Percentiles rank a stretch among this genome's conserved stretches.
Conservation (phyloP, 2,888 invertebrate genomes). For the Hesperia comma region DNA sequence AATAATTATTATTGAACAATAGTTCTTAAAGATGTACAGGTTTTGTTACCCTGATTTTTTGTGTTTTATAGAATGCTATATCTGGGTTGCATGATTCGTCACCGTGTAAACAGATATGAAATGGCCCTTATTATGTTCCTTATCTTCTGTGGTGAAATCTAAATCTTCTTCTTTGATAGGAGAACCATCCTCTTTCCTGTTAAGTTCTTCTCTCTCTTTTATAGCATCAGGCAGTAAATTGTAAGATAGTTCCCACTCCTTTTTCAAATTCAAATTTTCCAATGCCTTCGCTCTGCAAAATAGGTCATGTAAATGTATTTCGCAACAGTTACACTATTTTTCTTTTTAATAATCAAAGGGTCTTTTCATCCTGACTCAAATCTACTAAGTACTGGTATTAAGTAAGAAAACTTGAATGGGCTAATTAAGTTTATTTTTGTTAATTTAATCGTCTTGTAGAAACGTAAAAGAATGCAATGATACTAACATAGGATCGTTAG, state of each 20-base stretch:
- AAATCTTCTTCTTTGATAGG: neutral
- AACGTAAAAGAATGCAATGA: no score
- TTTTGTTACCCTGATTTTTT: neutral
- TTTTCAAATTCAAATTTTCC: constrained; percentile 62
- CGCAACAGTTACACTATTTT: no score
- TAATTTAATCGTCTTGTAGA: neutral
- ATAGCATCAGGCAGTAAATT: constrained; percentile 55
- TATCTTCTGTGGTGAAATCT: neutral
- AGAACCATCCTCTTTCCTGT: constrained; percentile 12
- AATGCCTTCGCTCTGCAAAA: constrained; percentile 61
- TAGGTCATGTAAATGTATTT: neutral
- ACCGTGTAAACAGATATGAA: constrained; percentile 61
- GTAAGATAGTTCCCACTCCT: constrained; percentile 69
- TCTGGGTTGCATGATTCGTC: constrained; percentile 6
- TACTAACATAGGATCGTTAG: constrained; percentile 61
- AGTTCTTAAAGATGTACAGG: no score
- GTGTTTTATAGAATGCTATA: neutral
- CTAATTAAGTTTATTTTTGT: neutral
- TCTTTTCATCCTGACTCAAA: no score
- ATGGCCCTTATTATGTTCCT: constrained; percentile 39
- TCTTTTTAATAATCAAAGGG: no score
- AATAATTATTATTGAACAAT: no score
- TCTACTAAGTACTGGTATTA: no score
- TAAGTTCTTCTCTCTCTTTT: constrained; percentile 39
- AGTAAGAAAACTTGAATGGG: no score